Conservation (phyloP, 2,797 vertebrate species). For the Sebastes hubbsi region DNA sequence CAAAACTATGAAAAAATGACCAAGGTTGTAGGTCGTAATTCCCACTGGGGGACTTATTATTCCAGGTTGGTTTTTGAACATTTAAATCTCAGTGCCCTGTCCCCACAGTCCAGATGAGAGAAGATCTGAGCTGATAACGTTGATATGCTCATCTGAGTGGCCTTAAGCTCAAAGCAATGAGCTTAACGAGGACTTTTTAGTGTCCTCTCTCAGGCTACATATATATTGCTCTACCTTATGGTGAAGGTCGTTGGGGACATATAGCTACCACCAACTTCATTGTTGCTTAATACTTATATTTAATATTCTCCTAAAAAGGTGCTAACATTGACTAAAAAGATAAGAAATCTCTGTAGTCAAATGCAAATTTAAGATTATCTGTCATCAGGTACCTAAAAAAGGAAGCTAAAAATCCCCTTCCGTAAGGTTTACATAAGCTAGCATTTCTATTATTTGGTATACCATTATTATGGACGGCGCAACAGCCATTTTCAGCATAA, state of each 20-base stretch:
- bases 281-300: too few relatives aligned
- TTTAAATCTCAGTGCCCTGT: neutral
- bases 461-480: neutral
- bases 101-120: neutral
- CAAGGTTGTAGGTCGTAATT: too few relatives aligned
- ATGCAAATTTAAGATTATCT: neutral
- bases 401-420: neutral
- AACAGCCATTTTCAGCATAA: neutral
- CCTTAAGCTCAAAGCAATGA: too few relatives aligned
- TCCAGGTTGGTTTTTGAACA: neutral
- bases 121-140: neutral
- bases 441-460: neutral
- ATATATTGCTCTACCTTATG: too few relatives aligned
- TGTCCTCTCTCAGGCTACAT: too few relatives aligned
- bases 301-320: neutral
- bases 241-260: too few relatives aligned
- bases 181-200: too few relatives aligned
- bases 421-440: neutral
- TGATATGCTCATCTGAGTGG: too few relatives aligned
- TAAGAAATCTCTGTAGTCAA: too few relatives aligned
- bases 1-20: too few relatives aligned
- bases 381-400: neutral
- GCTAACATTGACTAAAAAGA: neutral
- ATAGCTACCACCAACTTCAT: too few relatives aligned
- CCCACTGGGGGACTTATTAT: neutral